phyloP scores from a whole-genome alignment of 1,140 invertebrate genomes.

The Grapholita molesta region DNA sequence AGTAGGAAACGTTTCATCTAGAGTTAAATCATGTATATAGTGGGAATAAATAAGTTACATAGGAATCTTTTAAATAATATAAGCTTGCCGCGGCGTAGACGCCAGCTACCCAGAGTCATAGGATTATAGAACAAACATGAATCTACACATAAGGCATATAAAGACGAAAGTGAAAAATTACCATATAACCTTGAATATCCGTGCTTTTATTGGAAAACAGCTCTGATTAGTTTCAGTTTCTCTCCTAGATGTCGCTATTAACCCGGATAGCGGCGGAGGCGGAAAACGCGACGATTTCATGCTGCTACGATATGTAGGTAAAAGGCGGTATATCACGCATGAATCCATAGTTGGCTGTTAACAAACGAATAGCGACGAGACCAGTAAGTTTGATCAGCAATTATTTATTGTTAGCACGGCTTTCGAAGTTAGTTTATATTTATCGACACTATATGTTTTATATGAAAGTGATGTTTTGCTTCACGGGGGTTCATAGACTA shows the following conservation, averaged over 20 bases:
- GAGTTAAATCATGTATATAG: too few species aligned
- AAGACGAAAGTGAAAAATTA: slow-evolving; percentile 1
- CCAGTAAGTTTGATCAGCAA: too few species aligned
- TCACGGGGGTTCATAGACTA: too few species aligned
- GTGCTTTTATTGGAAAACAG: not conserved
- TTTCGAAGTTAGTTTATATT: too few species aligned
- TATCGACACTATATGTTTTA: too few species aligned
- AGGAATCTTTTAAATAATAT: too few species aligned
- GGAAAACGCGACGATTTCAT: not conserved
- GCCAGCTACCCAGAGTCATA: too few species aligned
- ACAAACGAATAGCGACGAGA: not conserved
- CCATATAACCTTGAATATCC: slow-evolving; percentile 1
- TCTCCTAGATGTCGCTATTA: not conserved
- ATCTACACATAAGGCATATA: not conserved
- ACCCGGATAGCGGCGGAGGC: not conserved
- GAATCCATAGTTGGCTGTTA: not conserved
- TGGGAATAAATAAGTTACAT: too few species aligned
- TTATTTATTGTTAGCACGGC: too few species aligned
- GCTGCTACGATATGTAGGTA: not conserved
- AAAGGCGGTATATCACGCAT: slow-evolving; percentile 5
- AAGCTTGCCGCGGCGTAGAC: too few species aligned
- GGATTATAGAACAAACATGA: not conserved
- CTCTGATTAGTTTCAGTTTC: slow-evolving; percentile 14
- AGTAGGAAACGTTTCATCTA: too few species aligned
- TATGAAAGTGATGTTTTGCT: too few species aligned